Conservation (phyloP, 2,113 vertebrate species). For the Gavia stellata region DNA sequence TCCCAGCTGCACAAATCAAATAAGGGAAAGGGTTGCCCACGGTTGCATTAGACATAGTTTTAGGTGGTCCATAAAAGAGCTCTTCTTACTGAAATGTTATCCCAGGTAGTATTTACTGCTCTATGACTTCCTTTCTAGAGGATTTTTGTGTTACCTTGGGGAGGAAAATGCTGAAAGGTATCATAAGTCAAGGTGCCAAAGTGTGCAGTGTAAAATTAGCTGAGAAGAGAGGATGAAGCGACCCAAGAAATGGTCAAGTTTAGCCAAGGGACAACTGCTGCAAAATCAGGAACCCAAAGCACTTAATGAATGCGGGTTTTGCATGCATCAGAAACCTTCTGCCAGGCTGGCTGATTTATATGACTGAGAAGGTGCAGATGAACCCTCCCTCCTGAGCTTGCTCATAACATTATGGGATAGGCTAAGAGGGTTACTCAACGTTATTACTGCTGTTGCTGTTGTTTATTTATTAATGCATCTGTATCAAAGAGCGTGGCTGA, state of each 20-base stretch:
- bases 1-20: conserved; percentile 11
- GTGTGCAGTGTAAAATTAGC: conserved; percentile 10
- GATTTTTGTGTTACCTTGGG: conserved; percentile 53
- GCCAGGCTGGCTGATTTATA: conserved; percentile 37
- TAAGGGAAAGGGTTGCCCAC: background rate
- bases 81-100: conserved; percentile 54
- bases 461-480: conserved; percentile 61
- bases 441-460: conserved; percentile 59
- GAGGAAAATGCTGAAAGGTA: conserved; percentile 47
- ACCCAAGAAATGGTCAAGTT: background rate
- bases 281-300: background rate
- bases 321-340: background rate
- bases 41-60: conserved; percentile 12
- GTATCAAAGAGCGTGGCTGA: conserved; percentile 1
- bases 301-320: background rate
- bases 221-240: background rate
- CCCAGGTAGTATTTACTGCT: conserved; percentile 48
- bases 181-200: conserved; percentile 55
- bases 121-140: conserved; percentile 44
- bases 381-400: conserved; percentile 48
- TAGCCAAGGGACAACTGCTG: conserved; percentile 14
- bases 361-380: background rate
- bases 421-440: conserved; percentile 55
- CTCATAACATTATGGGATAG: conserved; percentile 43
- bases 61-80: conserved; percentile 50